Percentiles rank a stretch among this genome's conserved stretches.
Conservation (phyloP, 2,888 invertebrate genomes). For the Itoplectis maculator region DNA sequence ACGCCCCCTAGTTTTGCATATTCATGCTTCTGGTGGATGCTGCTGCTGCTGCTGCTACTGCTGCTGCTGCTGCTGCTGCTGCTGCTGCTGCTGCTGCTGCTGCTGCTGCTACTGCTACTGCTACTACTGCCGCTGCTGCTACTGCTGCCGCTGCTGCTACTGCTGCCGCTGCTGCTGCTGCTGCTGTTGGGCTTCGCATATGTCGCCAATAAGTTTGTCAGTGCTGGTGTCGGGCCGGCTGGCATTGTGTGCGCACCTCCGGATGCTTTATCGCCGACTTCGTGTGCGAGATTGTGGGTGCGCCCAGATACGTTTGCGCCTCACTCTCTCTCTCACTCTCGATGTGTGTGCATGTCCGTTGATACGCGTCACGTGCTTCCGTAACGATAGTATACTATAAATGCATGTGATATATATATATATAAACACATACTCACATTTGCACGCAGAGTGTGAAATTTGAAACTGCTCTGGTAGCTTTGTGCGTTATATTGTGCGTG, state of each 20-base stretch:
- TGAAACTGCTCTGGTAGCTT: slow-evolving; percentile 47
- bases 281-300: slow-evolving; percentile 17
- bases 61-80: too few relatives aligned
- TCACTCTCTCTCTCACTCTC: too few relatives aligned
- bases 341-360: slow-evolving; percentile 39
- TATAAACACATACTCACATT: slow-evolving; percentile 33
- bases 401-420: slow-evolving; percentile 12
- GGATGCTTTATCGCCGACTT: slow-evolving; percentile 61
- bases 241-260: slow-evolving; percentile 54
- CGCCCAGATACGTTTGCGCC: slow-evolving; percentile 27
- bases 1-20: slow-evolving; percentile 77
- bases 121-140: not conserved
- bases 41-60: not conserved
- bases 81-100: not conserved
- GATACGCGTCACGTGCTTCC: slow-evolving; percentile 60
- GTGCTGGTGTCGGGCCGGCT: slow-evolving; percentile 59
- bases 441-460: slow-evolving; percentile 40
- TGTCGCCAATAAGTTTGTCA: slow-evolving; percentile 79
- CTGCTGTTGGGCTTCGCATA: slow-evolving; percentile 71
- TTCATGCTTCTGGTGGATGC: slow-evolving; percentile 74
- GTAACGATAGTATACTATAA: slow-evolving; percentile 12
- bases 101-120: too few relatives aligned
- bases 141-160: not conserved
- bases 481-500: slow-evolving; percentile 46
- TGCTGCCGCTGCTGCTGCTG: not conserved